Percentiles rank a stretch among this genome's conserved stretches.
These are phyloP conservation scores for Malurus elegans DNA, from an alignment of 2,113 vertebrate species.

Conservation along the genomic window DNA sequence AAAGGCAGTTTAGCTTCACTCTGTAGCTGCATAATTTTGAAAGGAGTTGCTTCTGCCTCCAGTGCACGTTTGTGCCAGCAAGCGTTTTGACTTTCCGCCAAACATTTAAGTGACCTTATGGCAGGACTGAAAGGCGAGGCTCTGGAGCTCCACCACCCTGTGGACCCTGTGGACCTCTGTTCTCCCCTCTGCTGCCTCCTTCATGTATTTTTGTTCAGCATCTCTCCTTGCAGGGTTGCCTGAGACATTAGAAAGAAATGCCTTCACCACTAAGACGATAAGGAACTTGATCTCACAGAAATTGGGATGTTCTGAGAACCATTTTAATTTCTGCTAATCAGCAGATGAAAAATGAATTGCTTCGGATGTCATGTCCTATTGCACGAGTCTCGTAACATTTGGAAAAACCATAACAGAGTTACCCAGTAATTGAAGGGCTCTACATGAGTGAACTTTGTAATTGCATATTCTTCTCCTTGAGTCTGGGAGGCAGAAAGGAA, in stretches of 20 bases:
- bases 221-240: background rate
- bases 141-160: background rate
- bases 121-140: background rate
- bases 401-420: conserved; percentile 26
- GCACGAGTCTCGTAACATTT: background rate
- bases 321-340: conserved; percentile 62
- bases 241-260: background rate
- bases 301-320: conserved; percentile 33
- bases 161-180: background rate
- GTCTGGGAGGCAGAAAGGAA: background rate
- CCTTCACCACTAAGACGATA: background rate
- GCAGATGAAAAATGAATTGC: conserved; percentile 58
- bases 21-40: background rate
- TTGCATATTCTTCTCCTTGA: conserved; percentile 27
- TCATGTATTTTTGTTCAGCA: background rate
- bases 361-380: conserved; percentile 48
- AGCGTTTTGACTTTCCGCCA: conserved; percentile 13
- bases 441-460: conserved; percentile 63
- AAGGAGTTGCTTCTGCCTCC: background rate
- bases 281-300: conserved; percentile 44
- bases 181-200: background rate
- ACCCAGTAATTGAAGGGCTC: conserved; percentile 51
- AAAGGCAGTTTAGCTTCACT: background rate
- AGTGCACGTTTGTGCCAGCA: background rate
- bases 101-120: conserved; percentile 30